Conservation (phyloP, 2,888 invertebrate genomes). For the Agrochola litura region DNA sequence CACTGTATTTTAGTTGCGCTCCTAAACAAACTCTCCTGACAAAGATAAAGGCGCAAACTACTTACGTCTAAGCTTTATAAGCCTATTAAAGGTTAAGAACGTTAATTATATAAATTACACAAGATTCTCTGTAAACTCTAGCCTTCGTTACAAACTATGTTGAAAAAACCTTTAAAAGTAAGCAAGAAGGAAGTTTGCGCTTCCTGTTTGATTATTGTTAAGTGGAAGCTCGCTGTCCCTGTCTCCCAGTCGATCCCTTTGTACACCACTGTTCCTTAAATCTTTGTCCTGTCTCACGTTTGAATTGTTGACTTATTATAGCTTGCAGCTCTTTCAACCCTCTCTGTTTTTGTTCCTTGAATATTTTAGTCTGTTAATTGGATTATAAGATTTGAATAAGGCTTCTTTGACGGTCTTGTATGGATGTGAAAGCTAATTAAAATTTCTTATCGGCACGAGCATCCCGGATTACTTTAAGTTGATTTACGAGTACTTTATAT, state of each 20-base stretch:
- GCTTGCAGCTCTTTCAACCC: slow-evolving; percentile 68
- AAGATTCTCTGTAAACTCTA: slow-evolving; percentile 37
- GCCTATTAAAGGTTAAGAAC: slow-evolving; percentile 57
- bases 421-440: slow-evolving; percentile 65
- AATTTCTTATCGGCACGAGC: slow-evolving; percentile 62
- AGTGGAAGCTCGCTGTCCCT: slow-evolving; percentile 42
- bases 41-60: slow-evolving; percentile 61
- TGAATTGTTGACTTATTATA: slow-evolving; percentile 68
- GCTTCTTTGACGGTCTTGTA: slow-evolving; percentile 65
- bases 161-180: slow-evolving; percentile 30
- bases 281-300: slow-evolving; percentile 66
- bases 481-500: slow-evolving; percentile 51
- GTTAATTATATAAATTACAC: slow-evolving; percentile 60
- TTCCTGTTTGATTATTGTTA: slow-evolving; percentile 57
- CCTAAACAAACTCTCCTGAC: slow-evolving; percentile 63
- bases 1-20: slow-evolving; percentile 63
- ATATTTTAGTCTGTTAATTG: slow-evolving; percentile 75
- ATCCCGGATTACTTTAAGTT: slow-evolving; percentile 64
- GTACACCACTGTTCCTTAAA: slow-evolving; percentile 63
- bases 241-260: slow-evolving; percentile 52
- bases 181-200: slow-evolving; percentile 41
- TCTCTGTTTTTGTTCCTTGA: slow-evolving; percentile 73
- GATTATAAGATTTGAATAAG: slow-evolving; percentile 73
- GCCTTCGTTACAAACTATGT: slow-evolving; percentile 43
- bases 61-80: slow-evolving; percentile 59